phyloP scores from a whole-genome alignment of 2,888 invertebrate species.

The Andrena bicolor region DNA sequence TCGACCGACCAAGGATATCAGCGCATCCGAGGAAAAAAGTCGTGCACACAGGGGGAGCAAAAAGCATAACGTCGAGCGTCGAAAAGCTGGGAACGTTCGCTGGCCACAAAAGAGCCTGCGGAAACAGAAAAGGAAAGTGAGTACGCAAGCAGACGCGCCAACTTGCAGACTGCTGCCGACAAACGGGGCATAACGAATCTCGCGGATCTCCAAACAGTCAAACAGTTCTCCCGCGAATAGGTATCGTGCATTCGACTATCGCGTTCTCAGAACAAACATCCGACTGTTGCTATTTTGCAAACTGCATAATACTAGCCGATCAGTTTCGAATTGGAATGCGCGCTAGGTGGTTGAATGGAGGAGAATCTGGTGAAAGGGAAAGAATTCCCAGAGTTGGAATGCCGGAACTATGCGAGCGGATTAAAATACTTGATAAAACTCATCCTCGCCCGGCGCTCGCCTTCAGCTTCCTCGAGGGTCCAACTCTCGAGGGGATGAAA shows the following conservation, averaged over 20 bases:
- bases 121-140: conserved; percentile 41
- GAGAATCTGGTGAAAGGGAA: conserved; percentile 26
- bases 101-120: conserved; percentile 5
- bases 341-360: conserved; percentile 14
- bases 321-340: conserved; percentile 57
- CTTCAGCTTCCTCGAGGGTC: background rate
- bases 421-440: conserved; percentile 47
- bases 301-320: background rate
- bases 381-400: conserved; percentile 29
- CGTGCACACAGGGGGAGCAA: background rate
- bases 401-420: conserved; percentile 44
- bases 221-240: conserved; percentile 21
- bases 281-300: conserved; percentile 24
- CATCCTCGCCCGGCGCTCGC: conserved; percentile 1
- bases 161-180: background rate
- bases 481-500: background rate
- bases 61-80: background rate
- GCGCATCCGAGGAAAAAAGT: conserved; percentile 14
- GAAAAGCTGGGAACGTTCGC: background rate
- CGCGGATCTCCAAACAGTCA: conserved; percentile 15
- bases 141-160: background rate
- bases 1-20: conserved; percentile 51
- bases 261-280: conserved; percentile 7
- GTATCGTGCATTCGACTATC: background rate
- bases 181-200: background rate